phyloP scores from a whole-genome alignment of 2,113 vertebrate species.

The Seriola rivoliana region DNA sequence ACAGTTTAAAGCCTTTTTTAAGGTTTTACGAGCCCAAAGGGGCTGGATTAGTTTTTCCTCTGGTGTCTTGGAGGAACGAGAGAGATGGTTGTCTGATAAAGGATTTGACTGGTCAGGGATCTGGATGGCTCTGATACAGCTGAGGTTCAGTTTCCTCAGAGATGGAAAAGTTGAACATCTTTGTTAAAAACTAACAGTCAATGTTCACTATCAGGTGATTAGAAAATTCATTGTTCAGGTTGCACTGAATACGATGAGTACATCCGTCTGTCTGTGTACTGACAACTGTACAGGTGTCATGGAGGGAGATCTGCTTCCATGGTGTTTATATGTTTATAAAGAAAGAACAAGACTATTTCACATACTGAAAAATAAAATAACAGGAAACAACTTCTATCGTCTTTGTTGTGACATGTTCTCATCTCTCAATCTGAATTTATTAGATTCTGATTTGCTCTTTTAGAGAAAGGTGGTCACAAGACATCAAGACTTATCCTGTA shows the following conservation, averaged over 20 bases:
- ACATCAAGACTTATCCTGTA: no score
- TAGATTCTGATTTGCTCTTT: neutral
- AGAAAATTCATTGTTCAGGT: neutral
- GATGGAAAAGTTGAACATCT: neutral
- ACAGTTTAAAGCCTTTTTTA: neutral
- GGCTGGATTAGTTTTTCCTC: neutral
- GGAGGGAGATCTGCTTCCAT: constrained; percentile 48
- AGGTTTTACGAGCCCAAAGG: neutral
- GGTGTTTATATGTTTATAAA: constrained; percentile 81
- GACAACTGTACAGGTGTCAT: constrained; percentile 70
- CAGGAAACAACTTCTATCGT: neutral
- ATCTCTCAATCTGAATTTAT: neutral
- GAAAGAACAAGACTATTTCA: constrained; percentile 68
- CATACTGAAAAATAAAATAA: constrained; percentile 70
- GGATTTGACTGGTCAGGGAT: neutral
- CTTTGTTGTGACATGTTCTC: neutral
- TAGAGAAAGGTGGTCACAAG: no score
- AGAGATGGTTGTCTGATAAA: neutral
- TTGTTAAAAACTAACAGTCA: neutral
- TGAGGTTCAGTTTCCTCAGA: neutral
- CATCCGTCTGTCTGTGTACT: constrained; percentile 9
- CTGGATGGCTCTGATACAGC: neutral
- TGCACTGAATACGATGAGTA: neutral
- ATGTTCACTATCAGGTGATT: neutral
- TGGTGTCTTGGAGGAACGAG: neutral